phyloP scores from a whole-genome alignment of 2,797 vertebrate species.

The Halcyon leucocephala region DNA sequence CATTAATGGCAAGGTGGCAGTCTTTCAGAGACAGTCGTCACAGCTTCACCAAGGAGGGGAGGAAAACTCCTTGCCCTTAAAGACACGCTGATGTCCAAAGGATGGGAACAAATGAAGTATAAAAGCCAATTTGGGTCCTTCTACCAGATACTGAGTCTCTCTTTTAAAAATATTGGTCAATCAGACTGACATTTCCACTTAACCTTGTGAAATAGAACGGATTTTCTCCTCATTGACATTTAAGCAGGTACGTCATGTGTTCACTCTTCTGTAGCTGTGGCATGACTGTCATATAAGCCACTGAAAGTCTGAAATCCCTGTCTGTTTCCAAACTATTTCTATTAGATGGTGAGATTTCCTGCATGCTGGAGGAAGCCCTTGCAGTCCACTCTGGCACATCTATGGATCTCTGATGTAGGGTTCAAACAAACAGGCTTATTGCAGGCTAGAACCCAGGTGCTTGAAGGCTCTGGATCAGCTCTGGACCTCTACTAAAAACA shows the following conservation, averaged over 20 bases:
- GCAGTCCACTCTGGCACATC: neutral
- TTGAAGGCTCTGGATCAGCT: neutral
- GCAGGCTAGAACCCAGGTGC: neutral
- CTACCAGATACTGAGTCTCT: constrained; percentile 25
- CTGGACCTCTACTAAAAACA: neutral
- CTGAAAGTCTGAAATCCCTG: neutral
- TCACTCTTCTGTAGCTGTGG: neutral
- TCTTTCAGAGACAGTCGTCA: neutral
- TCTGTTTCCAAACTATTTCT: neutral
- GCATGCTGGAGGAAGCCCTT: neutral
- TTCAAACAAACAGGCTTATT: neutral
- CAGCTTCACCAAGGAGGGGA: neutral
- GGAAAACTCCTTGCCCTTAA: constrained; percentile 45
- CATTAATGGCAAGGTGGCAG: neutral
- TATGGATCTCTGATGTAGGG: neutral
- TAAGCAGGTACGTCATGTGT: neutral
- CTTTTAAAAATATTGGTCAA: constrained; percentile 59
- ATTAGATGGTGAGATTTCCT: neutral
- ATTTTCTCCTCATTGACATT: constrained; percentile 9
- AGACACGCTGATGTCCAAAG: constrained; percentile 50
- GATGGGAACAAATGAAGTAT: constrained; percentile 62
- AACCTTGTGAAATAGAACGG: constrained; percentile 29
- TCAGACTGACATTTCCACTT: constrained; percentile 66
- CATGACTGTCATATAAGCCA: neutral
- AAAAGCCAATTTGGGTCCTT: constrained; percentile 59